Percentiles rank a stretch among this genome's conserved stretches.
These are phyloP conservation scores for Dendronephthya gigantea DNA, from an alignment of 64 coral and sea anemone species.

Conservation along the genomic window DNA sequence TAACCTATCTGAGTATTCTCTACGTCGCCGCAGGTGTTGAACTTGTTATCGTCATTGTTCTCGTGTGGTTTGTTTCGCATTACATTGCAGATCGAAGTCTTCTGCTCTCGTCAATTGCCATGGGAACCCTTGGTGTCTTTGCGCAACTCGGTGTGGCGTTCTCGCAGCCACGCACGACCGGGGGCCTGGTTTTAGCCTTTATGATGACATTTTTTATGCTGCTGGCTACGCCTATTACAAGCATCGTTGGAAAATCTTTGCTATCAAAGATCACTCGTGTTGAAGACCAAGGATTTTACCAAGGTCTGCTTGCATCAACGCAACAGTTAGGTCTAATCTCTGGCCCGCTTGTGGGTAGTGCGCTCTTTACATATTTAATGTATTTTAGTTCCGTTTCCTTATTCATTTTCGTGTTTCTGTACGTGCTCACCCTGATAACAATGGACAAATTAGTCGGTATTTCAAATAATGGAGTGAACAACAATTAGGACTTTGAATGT, in stretches of 20 bases:
- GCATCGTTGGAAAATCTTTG: slow-evolving; percentile 4
- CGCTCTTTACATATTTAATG: not conserved
- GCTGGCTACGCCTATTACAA: slow-evolving; percentile 1
- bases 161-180: not conserved
- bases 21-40: not conserved
- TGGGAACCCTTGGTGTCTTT: not conserved
- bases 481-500: not conserved
- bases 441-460: not conserved
- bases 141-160: not conserved
- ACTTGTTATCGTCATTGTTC: not conserved
- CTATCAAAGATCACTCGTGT: not conserved
- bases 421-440: not conserved
- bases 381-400: not conserved
- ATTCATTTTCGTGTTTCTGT: not conserved
- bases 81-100: not conserved
- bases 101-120: not conserved
- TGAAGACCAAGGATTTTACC: slow-evolving; percentile 3
- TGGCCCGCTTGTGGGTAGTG: not conserved
- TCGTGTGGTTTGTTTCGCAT: not conserved
- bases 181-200: not conserved
- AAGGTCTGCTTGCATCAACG: not conserved
- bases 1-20: not conserved
- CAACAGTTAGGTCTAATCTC: not conserved
- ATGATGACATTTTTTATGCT: slow-evolving; percentile 8
- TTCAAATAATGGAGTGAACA: not conserved